Base-by-base conservation (phyloP, 1,140 invertebrate species). In the Parasteatoda tepidariorum region DNA sequence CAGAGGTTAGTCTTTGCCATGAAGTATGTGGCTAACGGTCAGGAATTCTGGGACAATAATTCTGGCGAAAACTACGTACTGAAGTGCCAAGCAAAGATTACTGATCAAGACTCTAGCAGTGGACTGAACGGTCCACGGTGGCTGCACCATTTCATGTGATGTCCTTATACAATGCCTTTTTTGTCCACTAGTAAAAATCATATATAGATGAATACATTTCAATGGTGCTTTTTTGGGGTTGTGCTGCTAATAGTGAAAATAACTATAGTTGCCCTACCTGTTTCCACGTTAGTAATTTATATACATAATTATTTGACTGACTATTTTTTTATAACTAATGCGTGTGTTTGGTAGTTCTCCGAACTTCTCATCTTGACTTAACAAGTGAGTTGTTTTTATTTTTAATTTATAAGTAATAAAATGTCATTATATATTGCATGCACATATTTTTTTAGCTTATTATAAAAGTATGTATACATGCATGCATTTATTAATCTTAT, bases 31-130 rank as follows among this genome's bases (percentile, higher is more conserved):
- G 94, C 93, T 83, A 93, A 93, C 86, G 95, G 94, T 3, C 91
- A 92, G 79, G 93, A 95, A 87, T 96, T 93, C 89, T 98, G 96
- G 96, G 96, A 97, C 88, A 98, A 93, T 88, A 97, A 97, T 86
- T 89, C 90, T 71, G 94, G 95, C 18, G 89, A 89, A 24, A 97
- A 98, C 90, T 98, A 97, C 88, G 92, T 92, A 87, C 95, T 96
- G 88, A 93, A 95, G 88, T 95, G 94, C 30, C 81, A 66, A 33
- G 61, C 57, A 24, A 74, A 73, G 33, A 73, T 11, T 55, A n/a
- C 38, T 7, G 62, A 74, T 4, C 28, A 33, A 15, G 38, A 55
- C 2, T 30, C 26, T 11, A 64, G 22, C 15, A 75, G 33, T 28
- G 70, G 68, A 31, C 38, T 59, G n/a, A 81, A 33, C n/a, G 66